Percentiles rank a stretch among this genome's conserved stretches.
These are phyloP conservation scores for Hapalemur alaotrensis DNA, from an alignment of 2,797 vertebrate genomes.

Conservation along the genomic window DNA sequence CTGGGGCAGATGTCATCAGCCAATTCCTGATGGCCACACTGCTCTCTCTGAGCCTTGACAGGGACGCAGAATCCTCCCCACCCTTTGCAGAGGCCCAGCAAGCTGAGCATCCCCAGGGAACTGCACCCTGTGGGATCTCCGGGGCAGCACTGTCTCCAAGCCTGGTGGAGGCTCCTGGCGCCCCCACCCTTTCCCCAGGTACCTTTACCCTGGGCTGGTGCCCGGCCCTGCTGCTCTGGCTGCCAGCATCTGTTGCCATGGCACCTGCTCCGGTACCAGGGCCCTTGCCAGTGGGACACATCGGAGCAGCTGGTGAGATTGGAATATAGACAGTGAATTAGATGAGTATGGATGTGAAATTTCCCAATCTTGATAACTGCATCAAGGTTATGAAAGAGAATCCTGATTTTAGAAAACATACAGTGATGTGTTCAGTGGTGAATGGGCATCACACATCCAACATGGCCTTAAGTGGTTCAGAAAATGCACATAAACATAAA, in stretches of 20 bases:
- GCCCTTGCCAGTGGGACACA: background rate
- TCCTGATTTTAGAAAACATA: background rate
- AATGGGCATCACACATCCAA: background rate
- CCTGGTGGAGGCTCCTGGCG: fast-evolving
- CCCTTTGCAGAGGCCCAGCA: background rate
- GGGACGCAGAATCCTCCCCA: background rate
- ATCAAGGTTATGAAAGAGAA: background rate
- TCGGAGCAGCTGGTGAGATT: background rate
- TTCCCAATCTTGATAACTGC: background rate
- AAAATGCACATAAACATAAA: background rate
- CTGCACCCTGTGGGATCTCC: background rate
- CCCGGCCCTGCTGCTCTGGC: background rate
- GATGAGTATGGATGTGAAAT: background rate
- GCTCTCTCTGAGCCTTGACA: background rate
- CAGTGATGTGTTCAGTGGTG: background rate
- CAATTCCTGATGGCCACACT: fast-evolving
- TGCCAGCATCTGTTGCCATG: background rate
- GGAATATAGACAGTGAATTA: background rate
- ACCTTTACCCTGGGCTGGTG: background rate
- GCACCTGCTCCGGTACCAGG: background rate
- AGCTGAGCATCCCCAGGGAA: background rate
- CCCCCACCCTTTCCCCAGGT: too few species aligned
- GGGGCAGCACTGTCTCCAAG: background rate
- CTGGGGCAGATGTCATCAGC: background rate
- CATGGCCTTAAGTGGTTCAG: fast-evolving